Evolutionary conservation across 2,797 vertebrate genomes (phyloP).

Genomic region (Catharus ustulatus): DNA sequence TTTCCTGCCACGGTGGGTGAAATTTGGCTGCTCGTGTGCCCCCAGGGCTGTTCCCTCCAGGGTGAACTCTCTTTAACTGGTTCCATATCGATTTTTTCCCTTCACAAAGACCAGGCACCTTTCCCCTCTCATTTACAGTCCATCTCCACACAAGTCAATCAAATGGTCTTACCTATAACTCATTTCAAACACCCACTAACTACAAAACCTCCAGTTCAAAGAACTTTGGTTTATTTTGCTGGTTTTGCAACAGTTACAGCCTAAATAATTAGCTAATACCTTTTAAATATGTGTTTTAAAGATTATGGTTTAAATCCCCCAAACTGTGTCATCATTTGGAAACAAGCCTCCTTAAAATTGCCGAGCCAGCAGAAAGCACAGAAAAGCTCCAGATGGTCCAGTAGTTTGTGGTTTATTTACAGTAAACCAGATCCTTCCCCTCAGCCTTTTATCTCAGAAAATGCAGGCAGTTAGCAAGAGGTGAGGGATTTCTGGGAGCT

Average conservation of each 20-base stretch:
- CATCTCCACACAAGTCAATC: not conserved
- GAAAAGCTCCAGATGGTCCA: slow-evolving; percentile 47
- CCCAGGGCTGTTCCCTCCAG: rapidly evolving
- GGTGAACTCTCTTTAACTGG: not conserved
- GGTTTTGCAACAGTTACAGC: slow-evolving; percentile 8
- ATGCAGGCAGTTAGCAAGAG: not conserved
- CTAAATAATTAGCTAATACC: slow-evolving; percentile 60
- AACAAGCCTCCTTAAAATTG: slow-evolving; percentile 32
- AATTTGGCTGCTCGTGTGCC: not conserved
- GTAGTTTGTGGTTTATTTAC: slow-evolving; percentile 32
- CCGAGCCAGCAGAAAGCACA: not conserved
- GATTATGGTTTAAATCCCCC: slow-evolving; percentile 56
- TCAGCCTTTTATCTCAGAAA: slow-evolving; percentile 25
- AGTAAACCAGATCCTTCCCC: not conserved
- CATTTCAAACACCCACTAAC: slow-evolving; percentile 22
- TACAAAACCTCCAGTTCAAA: slow-evolving; percentile 43
- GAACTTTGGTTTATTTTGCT: slow-evolving; percentile 17
- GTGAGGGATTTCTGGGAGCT: not conserved
- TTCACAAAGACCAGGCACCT: not conserved
- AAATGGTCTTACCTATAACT: not conserved
- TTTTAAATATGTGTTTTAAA: slow-evolving; percentile 59
- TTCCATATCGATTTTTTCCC: not conserved
- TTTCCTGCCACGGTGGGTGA: not conserved
- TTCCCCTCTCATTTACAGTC: not conserved
- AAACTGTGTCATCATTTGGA: slow-evolving; percentile 51